Evolutionary conservation across 1,140 invertebrate genomes (phyloP), one percentile per base, ranked within the genome.

Genomic region (Drosophila eugracilis): DNA sequence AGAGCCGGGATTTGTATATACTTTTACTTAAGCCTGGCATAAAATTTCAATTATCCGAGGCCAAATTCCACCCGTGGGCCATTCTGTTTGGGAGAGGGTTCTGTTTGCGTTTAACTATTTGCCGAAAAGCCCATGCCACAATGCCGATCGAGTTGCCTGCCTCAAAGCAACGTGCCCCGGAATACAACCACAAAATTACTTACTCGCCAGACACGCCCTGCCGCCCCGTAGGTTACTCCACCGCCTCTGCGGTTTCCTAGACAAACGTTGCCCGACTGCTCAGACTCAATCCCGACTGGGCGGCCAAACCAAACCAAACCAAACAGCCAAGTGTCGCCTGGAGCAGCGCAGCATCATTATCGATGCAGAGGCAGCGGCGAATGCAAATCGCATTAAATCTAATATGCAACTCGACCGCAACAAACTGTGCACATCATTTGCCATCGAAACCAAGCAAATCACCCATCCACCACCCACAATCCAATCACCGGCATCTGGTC

Each of bases 371-470:
- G 42, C 63, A 59, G 41, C 47, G 53, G 62, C 65, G 60, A 86
- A 85, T 86, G 72, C 62, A 85, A 85, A 85, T 85, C 81, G 62
- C 84, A 85, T 85, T 80, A 86, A 75, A 81, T 85, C 85, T 85
- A 85, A 85, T 85, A 88, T 85, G 78, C 83, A 66, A 34, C 52
- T 55, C 41, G 62, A 85, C 81, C 81, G 57, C 81, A 85, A 77
- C 59, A 69, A 85, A 80, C 81, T 73, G 65, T 58, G 74, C 78
- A 67, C 73, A 83, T 63, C 55, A 83, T 78, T 78, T 76, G 65
- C 44, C 39, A 28, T 17, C 36, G 10, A 15, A 54, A 14, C 22
- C 10, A 19, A 10, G 1, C 14, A 22, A 22, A 50, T 44, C 28
- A 19, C 12, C 67, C 21, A 19, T 28, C 4, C 36, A 5, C 19